Conservation (phyloP, 1,140 invertebrate species). For the Drosophila hydei region DNA sequence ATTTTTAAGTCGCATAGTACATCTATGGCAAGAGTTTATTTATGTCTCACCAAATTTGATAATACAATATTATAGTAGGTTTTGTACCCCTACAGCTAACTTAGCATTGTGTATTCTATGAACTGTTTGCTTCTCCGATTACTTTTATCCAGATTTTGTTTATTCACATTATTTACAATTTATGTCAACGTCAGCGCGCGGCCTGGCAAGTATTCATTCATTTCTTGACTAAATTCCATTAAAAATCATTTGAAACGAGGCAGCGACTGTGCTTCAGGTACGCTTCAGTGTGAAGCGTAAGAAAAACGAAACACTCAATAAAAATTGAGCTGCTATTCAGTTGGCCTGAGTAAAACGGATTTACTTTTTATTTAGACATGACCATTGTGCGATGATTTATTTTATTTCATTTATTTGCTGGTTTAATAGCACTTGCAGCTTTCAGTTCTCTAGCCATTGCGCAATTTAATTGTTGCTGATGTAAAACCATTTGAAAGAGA, state of each 20-base stretch:
- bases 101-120: background rate
- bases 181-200: conserved; percentile 50
- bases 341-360: background rate
- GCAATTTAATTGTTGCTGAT: conserved; percentile 25
- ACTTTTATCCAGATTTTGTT: conserved; percentile 49
- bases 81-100: background rate
- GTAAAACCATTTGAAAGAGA: conserved; percentile 15
- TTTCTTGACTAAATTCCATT: conserved; percentile 40
- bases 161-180: conserved; percentile 66
- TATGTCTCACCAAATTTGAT: background rate
- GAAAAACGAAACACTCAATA: background rate
- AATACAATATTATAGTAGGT: conserved; percentile 1
- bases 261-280: conserved; percentile 3
- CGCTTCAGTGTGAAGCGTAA: background rate
- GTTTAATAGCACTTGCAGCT: conserved; percentile 12
- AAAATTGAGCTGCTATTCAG: background rate
- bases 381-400: background rate
- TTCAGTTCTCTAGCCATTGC: conserved; percentile 5
- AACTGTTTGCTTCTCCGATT: conserved; percentile 21
- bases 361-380: conserved; percentile 3
- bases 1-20: background rate
- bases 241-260: conserved; percentile 22
- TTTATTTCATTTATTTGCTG: conserved; percentile 22
- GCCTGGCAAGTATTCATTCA: conserved; percentile 40
- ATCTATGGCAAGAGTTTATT: background rate